These are phyloP conservation scores for Jacana jacana DNA, from an alignment of 2,113 vertebrate species.

Conservation along the genomic window DNA sequence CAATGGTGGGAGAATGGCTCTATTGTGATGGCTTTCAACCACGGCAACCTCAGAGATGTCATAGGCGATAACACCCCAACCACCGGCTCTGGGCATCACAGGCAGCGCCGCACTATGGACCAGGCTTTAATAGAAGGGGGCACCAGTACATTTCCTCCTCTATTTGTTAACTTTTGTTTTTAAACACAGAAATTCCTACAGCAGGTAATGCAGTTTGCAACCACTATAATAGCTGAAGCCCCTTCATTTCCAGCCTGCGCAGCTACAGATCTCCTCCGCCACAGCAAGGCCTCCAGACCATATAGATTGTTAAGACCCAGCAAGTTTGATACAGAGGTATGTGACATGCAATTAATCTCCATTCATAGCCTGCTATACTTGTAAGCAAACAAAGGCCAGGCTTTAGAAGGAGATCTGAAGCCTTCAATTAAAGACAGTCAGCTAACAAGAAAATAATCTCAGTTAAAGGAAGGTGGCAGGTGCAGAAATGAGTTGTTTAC, in stretches of 20 bases:
- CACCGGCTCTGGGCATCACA: fast-evolving
- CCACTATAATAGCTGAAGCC: not conserved
- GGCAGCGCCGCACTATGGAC: fast-evolving
- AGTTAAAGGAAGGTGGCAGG: constrained; percentile 76
- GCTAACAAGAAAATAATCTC: constrained; percentile 78
- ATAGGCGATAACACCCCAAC: fast-evolving
- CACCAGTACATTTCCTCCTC: not conserved
- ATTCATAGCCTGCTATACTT: constrained; percentile 71
- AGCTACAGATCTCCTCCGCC: not conserved
- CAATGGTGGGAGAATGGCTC: fast-evolving
- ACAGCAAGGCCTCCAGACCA: constrained; percentile 5
- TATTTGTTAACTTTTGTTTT: not conserved
- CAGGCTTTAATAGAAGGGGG: not conserved
- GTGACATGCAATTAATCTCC: constrained; percentile 80
- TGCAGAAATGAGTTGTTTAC: constrained; percentile 77
- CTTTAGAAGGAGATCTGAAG: constrained; percentile 73
- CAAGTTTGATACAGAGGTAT: constrained; percentile 70
- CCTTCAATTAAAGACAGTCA: constrained; percentile 77
- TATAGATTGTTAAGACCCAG: constrained; percentile 69
- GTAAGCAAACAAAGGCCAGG: constrained; percentile 73
- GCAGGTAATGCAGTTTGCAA: not conserved
- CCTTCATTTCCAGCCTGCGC: not conserved
- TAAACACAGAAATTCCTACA: not conserved
- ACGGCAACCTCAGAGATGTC: not conserved
- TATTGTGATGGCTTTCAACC: not conserved